Evolutionary conservation across 1,140 invertebrate genomes (phyloP).

Genomic region (Hypsibius dujardini): DNA sequence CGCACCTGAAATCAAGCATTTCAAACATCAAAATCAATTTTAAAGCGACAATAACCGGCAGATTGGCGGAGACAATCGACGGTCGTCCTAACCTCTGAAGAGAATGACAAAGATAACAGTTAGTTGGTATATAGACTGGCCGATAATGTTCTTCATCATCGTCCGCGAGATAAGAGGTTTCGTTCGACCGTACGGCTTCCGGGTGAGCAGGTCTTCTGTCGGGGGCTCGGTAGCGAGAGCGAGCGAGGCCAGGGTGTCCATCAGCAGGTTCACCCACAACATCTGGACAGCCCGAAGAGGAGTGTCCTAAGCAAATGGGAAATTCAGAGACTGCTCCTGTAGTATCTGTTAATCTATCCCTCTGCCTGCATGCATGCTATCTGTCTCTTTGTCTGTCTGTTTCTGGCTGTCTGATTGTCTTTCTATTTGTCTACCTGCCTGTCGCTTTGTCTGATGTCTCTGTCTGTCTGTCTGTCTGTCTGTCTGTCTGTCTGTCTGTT

Average conservation of each 20-base stretch:
- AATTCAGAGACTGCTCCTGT: slow-evolving; percentile 84
- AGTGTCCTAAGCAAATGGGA: slow-evolving; percentile 96
- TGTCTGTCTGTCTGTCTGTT: too few species aligned
- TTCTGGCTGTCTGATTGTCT: too few species aligned
- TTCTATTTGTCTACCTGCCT: too few species aligned
- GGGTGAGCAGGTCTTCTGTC: slow-evolving; percentile 42
- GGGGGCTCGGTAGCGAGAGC: slow-evolving; percentile 99
- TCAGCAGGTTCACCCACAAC: slow-evolving; percentile 98
- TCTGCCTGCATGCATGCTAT: not conserved
- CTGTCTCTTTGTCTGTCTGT: not conserved
- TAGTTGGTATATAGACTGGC: not conserved
- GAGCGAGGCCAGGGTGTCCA: slow-evolving; percentile 97
- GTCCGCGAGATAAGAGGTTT: not conserved
- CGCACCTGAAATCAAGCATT: not conserved
- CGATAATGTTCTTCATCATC: not conserved
- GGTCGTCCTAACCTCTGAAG: not conserved
- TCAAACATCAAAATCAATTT: not conserved
- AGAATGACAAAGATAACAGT: not conserved
- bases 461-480: not conserved
- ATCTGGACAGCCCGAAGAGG: slow-evolving; percentile 97
- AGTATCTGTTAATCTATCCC: not conserved
- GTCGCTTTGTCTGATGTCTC: too few species aligned
- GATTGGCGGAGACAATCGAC: too few species aligned
- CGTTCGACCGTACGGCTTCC: not conserved
- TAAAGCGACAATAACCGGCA: not conserved